phyloP scores from a whole-genome alignment of 2,113 vertebrate species.

The Antigone vipio region DNA sequence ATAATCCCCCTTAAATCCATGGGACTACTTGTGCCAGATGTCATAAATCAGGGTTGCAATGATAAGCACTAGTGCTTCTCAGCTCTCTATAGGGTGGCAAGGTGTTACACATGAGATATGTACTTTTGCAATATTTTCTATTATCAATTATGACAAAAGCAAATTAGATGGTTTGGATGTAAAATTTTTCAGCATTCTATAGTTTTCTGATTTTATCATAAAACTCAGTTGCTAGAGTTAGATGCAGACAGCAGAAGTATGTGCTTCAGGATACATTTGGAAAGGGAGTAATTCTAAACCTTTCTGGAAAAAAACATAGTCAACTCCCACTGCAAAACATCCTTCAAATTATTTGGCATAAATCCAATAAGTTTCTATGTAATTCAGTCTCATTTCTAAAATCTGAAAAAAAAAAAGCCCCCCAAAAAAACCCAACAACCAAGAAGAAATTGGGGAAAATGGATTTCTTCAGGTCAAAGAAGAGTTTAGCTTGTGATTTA shows the following conservation, averaged over 20 bases:
- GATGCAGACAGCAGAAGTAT: not conserved
- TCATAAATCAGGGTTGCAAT: not conserved
- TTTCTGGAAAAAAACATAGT: not conserved
- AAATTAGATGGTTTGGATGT: not conserved
- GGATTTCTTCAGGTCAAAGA: not conserved
- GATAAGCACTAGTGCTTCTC: not conserved
- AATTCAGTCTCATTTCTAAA: not conserved
- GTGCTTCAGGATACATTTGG: not conserved
- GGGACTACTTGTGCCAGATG: not conserved
- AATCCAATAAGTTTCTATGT: not conserved
- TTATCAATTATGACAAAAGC: not conserved
- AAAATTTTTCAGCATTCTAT: not conserved
- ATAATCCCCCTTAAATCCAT: not conserved
- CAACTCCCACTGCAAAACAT: not conserved
- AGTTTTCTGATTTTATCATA: not conserved
- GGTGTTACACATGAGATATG: not conserved
- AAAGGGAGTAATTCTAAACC: not conserved
- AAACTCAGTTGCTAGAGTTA: rapidly evolving
- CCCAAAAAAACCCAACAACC: no score
- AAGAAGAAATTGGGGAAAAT: not conserved
- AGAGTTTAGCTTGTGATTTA: not conserved
- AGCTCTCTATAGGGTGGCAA: not conserved
- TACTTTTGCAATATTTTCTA: not conserved
- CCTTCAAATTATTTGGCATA: not conserved
- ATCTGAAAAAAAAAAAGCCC: not conserved